Evolutionary conservation across 2,888 invertebrate genomes (phyloP).

Genomic region (Pimpla rufipes): DNA sequence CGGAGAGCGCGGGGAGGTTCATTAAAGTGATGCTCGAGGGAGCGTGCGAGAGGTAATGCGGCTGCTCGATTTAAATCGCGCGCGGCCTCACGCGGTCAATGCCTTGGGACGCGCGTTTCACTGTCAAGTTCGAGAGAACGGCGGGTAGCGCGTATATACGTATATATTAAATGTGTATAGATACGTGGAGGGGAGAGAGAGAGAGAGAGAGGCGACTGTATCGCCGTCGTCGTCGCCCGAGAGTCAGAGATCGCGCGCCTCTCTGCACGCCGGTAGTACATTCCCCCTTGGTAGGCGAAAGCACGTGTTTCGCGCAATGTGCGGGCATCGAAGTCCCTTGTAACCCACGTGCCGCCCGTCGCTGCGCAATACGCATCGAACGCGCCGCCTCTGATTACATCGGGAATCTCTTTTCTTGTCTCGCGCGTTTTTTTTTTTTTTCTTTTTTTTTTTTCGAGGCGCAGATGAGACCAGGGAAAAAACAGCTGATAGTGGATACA

Average conservation of each 20-base stretch:
- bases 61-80: conserved; percentile 60
- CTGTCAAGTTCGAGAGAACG: conserved; percentile 67
- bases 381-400: not conserved
- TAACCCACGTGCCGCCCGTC: conserved; percentile 46
- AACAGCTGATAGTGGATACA: not conserved
- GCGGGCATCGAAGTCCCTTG: conserved; percentile 50
- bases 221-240: conserved; percentile 2
- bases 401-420: not conserved
- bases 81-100: conserved; percentile 63
- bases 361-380: not conserved
- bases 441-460: not conserved
- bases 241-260: conserved; percentile 40
- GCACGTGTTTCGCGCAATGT: conserved; percentile 51
- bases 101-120: conserved; percentile 61
- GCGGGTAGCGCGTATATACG: conserved; percentile 37
- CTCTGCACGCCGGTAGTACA: conserved; percentile 30
- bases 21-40: conserved; percentile 25
- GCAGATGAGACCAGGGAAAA: not conserved
- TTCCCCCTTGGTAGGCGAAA: conserved; percentile 39
- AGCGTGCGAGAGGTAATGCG: conserved; percentile 35
- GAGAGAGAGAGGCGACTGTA: conserved; percentile 5
- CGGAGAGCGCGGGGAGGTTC: conserved; percentile 12
- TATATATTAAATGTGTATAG: not conserved
- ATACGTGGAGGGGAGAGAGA: conserved; percentile 3
- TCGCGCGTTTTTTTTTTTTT: not conserved